Evolutionary conservation across 2,888 invertebrate genomes (phyloP).

Genomic region (Drosophila recens): DNA sequence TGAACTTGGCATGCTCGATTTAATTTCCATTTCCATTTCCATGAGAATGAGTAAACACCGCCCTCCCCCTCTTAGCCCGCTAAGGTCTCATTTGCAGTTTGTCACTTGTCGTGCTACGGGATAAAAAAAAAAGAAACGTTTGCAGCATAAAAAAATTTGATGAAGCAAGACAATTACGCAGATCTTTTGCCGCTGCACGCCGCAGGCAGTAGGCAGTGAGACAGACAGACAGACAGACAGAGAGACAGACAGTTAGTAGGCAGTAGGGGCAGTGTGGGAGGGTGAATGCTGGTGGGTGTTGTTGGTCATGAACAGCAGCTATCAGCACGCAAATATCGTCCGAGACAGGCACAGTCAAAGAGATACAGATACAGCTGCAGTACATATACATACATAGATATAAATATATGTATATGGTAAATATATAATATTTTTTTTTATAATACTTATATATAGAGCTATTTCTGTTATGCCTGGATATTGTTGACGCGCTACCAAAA

Average conservation of each 20-base stretch:
- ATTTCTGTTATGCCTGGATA: slow-evolving; percentile 58
- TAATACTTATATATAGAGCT: slow-evolving; percentile 46
- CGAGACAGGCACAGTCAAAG: slow-evolving; percentile 39
- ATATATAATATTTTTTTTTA: slow-evolving; percentile 6
- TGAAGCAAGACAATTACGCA: slow-evolving; percentile 63
- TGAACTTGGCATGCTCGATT: slow-evolving; percentile 37
- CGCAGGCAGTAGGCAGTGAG: neutral
- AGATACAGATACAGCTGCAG: slow-evolving; percentile 22
- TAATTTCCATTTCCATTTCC: slow-evolving; percentile 12
- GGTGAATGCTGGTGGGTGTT: slow-evolving; percentile 8
- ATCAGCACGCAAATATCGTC: slow-evolving; percentile 67
- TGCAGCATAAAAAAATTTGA: slow-evolving; percentile 30
- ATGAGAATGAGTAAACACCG: neutral
- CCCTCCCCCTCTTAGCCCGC: neutral
- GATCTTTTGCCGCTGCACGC: slow-evolving; percentile 65
- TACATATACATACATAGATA: neutral
- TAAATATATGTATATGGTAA: slow-evolving; percentile 4
- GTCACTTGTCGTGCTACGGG: slow-evolving; percentile 23
- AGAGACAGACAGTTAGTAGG: neutral
- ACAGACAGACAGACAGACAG: neutral
- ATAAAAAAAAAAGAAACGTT: slow-evolving; percentile 14
- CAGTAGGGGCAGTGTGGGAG: slow-evolving; percentile 9
- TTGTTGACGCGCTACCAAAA: slow-evolving; percentile 29
- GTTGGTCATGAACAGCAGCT: slow-evolving; percentile 50
- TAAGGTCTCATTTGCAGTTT: neutral